Base-by-base conservation (phyloP, 2,797 vertebrate species). In the Chiloscyllium punctatum region DNA sequence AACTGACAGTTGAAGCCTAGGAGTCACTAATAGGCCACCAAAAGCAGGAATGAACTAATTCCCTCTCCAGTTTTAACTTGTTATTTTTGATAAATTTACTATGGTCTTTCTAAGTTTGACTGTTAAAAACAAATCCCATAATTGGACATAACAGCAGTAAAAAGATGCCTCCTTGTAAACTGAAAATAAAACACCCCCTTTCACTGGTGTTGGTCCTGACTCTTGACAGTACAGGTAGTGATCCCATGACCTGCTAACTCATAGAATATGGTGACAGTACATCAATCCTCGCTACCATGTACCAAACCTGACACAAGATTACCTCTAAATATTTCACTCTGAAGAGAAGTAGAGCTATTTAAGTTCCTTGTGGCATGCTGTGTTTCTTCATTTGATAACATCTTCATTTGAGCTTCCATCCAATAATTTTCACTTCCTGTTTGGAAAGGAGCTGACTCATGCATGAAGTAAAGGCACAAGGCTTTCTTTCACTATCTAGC, bases 51-150 rank as follows among this genome's bases (percentile, higher is more conserved):
- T 72, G 51, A 53, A 15, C 37, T 25, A 74, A 23, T 94, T 94
- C 69, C 37, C 42, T 94, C 42, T 71, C 68, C 13, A 94, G 6
- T 37, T 72, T 72, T 33, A 13, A 71, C 71, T 48, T 48, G 18
- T 37, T 94, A 51, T 42, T 48, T 94, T 94, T n/a, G 33, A 68
- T n/a, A 90, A 90, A 90, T 94, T 71, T 69, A 68, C 68, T 94
- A 33, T 90, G 53, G 21, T 57, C 87, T 90, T 66, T 92, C 33
- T 8, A 66, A 92, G 66, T 92, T n/a, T 21, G 68, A 92, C 1
- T 37, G 13, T 68, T 21, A n/a, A 21, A 92, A 92, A 68, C 9
- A 37, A 68, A 68, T 30, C 18, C 23, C 6, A 92, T 30, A 90
- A 57, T 6, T 30, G 4, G 3, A 33, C 33, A 62, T 33, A 30